A percentile compares a stretch with the other conserved stretches of the same genome.
These are phyloP conservation scores for Lepidochitona cinerea DNA, from an alignment of 2,888 invertebrate species.

Conservation along the genomic window DNA sequence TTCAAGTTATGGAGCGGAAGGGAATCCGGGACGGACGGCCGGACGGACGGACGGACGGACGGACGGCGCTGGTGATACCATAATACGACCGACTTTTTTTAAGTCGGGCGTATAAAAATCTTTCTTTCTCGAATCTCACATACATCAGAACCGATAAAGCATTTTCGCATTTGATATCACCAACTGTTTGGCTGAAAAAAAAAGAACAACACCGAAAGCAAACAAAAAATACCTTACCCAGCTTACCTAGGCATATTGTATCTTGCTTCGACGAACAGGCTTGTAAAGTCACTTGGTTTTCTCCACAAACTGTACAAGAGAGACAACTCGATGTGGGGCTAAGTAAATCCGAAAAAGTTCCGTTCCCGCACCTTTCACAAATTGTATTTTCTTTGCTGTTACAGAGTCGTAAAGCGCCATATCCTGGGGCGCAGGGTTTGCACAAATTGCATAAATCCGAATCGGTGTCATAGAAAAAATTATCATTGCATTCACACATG, in stretches of 20 bases:
- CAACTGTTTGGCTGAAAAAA: too few species aligned
- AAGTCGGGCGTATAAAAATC: too few species aligned
- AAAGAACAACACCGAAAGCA: too few species aligned
- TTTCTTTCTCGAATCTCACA: not conserved
- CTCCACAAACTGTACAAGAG: conserved; percentile 53
- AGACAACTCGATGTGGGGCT: conserved; percentile 54
- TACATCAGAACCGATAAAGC: too few species aligned
- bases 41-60: not conserved
- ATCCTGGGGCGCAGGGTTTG: conserved; percentile 54
- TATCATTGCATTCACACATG: conserved; percentile 57
- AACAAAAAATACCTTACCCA: not conserved
- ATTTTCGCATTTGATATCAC: too few species aligned
- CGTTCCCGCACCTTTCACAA: conserved; percentile 58
- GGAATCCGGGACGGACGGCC: too few species aligned
- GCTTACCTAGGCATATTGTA: conserved; percentile 64
- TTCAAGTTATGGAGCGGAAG: too few species aligned
- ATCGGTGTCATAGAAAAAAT: conserved; percentile 49
- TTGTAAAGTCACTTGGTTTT: conserved; percentile 51
- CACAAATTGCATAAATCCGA: conserved; percentile 50
- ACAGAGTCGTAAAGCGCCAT: conserved; percentile 53
- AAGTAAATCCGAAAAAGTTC: conserved; percentile 57
- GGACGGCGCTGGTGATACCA: not conserved
- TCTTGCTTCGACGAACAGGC: conserved; percentile 60
- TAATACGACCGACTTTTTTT: too few species aligned
- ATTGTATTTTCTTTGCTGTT: conserved; percentile 48